A percentile compares a stretch with the other conserved stretches of the same genome.
Conservation (phyloP, 1,140 invertebrate genomes). For the Drosophila sproati region DNA sequence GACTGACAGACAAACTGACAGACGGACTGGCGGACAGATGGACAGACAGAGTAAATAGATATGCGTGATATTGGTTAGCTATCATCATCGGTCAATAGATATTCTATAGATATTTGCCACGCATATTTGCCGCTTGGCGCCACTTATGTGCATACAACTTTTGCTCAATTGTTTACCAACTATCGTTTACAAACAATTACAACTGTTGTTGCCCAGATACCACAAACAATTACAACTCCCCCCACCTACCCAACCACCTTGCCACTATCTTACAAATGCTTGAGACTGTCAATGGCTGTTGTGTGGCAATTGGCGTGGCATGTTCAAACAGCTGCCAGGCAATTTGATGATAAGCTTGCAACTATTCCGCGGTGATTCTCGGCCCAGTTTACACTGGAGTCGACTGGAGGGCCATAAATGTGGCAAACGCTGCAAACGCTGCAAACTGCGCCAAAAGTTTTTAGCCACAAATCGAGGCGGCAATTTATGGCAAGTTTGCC, state of each 20-base stretch:
- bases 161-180: conserved; percentile 71
- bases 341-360: conserved; percentile 37
- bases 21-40: conserved; percentile 21
- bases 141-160: conserved; percentile 60
- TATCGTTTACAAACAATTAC: conserved; percentile 82
- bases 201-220: conserved; percentile 31
- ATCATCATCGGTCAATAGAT: conserved; percentile 23
- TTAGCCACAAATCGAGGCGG: conserved; percentile 61
- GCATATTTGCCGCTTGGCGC: conserved; percentile 74
- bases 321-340: conserved; percentile 36
- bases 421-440: conserved; percentile 31
- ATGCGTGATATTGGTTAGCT: conserved; percentile 19
- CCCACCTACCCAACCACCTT: not conserved
- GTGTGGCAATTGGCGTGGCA: conserved; percentile 35
- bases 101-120: conserved; percentile 22
- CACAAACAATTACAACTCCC: conserved; percentile 32
- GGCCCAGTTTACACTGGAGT: conserved; percentile 45
- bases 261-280: conserved; percentile 29
- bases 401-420: conserved; percentile 26
- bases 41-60: conserved; percentile 33
- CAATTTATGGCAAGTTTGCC: conserved; percentile 77
- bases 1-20: conserved; percentile 41
- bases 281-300: conserved; percentile 49
- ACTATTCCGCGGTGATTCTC: conserved; percentile 11
- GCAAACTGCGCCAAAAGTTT: conserved; percentile 67